Evolutionary conservation across 30 jellyfish, hydroid and myxozoan genomes (phyloP).

Genomic region (Mastigias papua): DNA sequence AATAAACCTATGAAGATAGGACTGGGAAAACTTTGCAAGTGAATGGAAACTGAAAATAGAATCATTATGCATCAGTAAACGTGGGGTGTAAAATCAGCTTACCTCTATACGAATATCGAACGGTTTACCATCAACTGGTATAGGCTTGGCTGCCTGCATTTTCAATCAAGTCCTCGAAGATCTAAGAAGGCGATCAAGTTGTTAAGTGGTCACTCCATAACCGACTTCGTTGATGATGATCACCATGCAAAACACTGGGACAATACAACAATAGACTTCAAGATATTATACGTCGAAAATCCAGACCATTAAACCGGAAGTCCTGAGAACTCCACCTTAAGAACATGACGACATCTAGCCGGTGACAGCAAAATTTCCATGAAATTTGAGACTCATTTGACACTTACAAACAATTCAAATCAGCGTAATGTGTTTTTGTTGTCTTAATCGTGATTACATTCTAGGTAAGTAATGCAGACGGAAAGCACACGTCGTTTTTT

Average conservation of each 20-base stretch:
- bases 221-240: constrained; percentile 26
- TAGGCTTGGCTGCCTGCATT: constrained; percentile 71
- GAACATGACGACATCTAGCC: too few species aligned
- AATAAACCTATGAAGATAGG: background rate
- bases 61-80: background rate
- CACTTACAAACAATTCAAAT: too few species aligned
- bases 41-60: background rate
- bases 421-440: too few species aligned
- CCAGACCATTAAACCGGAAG: constrained; percentile 33
- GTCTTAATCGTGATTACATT: too few species aligned
- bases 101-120: constrained; percentile 76
- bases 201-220: constrained; percentile 5
- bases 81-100: background rate
- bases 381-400: too few species aligned
- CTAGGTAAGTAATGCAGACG: too few species aligned
- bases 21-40: background rate
- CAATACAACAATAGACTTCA: constrained; percentile 48
- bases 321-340: background rate
- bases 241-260: constrained; percentile 37
- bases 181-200: constrained; percentile 18
- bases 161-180: constrained; percentile 17
- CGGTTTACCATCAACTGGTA: constrained; percentile 40
- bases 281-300: constrained; percentile 14
- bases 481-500: too few species aligned
- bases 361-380: background rate